Conservation (phyloP, 1,140 invertebrate species). For the Halictus rubicundus region DNA sequence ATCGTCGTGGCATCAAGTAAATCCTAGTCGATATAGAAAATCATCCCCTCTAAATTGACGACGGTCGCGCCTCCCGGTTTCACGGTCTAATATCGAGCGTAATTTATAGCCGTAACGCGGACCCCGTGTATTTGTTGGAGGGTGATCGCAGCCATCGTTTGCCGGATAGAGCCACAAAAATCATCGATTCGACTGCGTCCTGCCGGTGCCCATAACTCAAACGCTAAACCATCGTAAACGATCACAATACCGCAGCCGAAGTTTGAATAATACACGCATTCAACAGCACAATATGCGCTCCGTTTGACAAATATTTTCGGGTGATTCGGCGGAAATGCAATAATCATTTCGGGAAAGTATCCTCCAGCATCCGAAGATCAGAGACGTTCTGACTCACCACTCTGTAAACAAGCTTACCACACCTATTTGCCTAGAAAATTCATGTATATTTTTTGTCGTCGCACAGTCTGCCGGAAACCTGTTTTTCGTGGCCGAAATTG, state of each 20-base stretch:
- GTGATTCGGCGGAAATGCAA: slow-evolving; percentile 3
- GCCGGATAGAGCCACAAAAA: slow-evolving; percentile 34
- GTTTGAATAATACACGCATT: slow-evolving; percentile 29
- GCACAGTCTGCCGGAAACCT: too few species aligned
- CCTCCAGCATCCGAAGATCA: neutral
- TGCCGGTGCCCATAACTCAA: slow-evolving; percentile 30
- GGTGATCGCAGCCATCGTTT: slow-evolving; percentile 30
- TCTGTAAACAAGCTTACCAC: neutral
- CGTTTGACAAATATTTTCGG: slow-evolving; percentile 33
- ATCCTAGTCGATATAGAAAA: slow-evolving; percentile 34
- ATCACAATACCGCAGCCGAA: slow-evolving; percentile 20
- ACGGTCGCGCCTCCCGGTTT: slow-evolving; percentile 44
- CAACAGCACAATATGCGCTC: slow-evolving; percentile 3
- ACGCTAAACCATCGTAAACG: slow-evolving; percentile 46
- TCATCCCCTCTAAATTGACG: slow-evolving; percentile 54
- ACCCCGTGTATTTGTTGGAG: slow-evolving; percentile 33
- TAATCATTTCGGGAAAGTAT: slow-evolving; percentile 29
- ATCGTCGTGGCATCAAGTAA: slow-evolving; percentile 48
- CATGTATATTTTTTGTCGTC: too few species aligned
- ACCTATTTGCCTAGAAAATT: neutral
- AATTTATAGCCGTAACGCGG: slow-evolving; percentile 58
- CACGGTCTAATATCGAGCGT: slow-evolving; percentile 46
- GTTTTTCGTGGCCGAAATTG: too few species aligned
- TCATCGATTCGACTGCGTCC: slow-evolving; percentile 37
- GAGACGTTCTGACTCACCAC: neutral